Percentiles rank a stretch among this genome's conserved stretches.
Conservation (phyloP, 2,797 vertebrate genomes). For the Heterohyrax brucei region DNA sequence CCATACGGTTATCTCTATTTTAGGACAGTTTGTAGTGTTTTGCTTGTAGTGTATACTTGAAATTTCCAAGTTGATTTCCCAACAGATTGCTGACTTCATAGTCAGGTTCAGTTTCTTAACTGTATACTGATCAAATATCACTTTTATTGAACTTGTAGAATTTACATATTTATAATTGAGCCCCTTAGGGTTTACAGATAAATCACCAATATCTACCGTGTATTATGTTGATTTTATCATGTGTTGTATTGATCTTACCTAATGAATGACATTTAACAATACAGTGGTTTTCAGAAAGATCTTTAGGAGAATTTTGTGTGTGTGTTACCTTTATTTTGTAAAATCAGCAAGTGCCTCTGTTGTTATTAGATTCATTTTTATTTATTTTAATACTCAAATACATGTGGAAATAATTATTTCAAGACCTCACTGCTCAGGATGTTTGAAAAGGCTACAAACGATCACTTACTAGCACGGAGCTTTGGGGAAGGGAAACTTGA, state of each 20-base stretch:
- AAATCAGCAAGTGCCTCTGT: background rate
- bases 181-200: background rate
- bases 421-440: background rate
- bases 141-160: background rate
- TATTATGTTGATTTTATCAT: background rate
- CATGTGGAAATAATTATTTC: conserved; percentile 46
- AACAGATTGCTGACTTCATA: background rate
- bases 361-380: conserved; percentile 36
- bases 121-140: background rate
- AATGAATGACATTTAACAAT: conserved; percentile 40
- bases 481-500: conserved; percentile 8
- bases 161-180: conserved; percentile 10
- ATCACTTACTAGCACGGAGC: background rate
- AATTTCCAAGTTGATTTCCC: conserved; percentile 45
- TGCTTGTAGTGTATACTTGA: conserved; percentile 4
- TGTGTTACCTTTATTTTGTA: background rate
- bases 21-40: conserved; percentile 10
- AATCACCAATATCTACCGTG: background rate
- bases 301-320: background rate
- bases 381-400: background rate
- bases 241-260: background rate
- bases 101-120: background rate
- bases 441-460: conserved; percentile 20
- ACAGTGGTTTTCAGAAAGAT: background rate
- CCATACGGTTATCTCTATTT: background rate